A percentile compares a stretch with the other conserved stretches of the same genome.
phyloP scores from a whole-genome alignment of 1,140 invertebrate species.

The Littorina saxatilis region DNA sequence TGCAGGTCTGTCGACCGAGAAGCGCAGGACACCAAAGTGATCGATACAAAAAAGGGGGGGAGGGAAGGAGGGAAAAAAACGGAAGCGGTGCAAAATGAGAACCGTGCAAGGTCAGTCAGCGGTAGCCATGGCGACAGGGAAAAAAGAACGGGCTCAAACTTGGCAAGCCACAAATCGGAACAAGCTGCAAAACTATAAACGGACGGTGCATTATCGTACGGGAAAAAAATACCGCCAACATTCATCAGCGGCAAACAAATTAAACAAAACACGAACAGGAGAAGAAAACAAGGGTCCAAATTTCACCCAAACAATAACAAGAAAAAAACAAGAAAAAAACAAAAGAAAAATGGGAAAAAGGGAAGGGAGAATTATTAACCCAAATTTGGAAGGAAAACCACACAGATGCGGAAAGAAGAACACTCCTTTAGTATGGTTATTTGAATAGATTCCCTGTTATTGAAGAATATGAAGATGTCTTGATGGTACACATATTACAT shows the following conservation, averaged over 20 bases:
- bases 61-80: conserved; percentile 14
- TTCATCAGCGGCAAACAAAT: neutral
- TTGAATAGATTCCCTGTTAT: neutral
- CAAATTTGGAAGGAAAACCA: neutral
- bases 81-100: conserved; percentile 46
- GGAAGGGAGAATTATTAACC: neutral
- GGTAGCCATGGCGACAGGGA: conserved; percentile 12
- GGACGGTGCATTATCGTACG: neutral
- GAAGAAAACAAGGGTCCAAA: neutral
- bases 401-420: neutral
- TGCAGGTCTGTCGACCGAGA: conserved; percentile 18
- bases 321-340: too few relatives aligned
- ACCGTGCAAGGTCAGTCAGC: conserved; percentile 35
- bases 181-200: conserved; percentile 10
- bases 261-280: neutral
- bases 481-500: neutral
- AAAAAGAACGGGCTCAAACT: conserved; percentile 20
- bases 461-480: neutral
- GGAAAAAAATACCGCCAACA: neutral
- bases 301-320: too few relatives aligned
- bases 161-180: conserved; percentile 30
- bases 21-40: conserved; percentile 19
- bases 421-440: conserved; percentile 1
- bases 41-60: conserved; percentile 32
- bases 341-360: neutral